Evolutionary conservation across 2,113 vertebrate species (phyloP), one percentile per base, ranked within the genome.

Genomic region (Seriola quinqueradiata): DNA sequence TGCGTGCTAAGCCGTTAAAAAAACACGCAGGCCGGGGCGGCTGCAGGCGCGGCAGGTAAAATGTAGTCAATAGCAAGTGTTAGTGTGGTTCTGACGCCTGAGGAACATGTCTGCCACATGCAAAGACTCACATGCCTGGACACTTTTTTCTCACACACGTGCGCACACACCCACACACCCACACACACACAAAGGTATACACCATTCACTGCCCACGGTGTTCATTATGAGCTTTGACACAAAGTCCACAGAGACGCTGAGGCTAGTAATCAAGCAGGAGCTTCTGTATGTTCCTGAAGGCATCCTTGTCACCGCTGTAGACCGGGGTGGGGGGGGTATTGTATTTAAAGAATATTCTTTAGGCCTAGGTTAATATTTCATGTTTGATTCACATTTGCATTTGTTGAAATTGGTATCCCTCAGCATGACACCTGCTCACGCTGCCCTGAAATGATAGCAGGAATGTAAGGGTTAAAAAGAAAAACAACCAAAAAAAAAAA

Each of bases 211-310:
- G 75, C 76, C 83, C 81, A 77, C 73, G 63, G 85, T 60, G 87
- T 85, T 89, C 77, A 83, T 90, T 87, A 82, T 75, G 84, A 88
- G 87, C 83, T 83, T 52, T 75, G 81, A 85, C 86, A 77, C 73
- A 52, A 68, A 73, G 76, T 87, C 86, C 77, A 38, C 73, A 81
- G 75, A 75, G 77, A 80, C 11, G 2, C 80, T 3, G 74, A 60
- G 83, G 61, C 79, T 75, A 58, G 82, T 82, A 85, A 87, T 89
- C 88, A 89, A 82, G 88, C 63, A 50, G 83, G 67, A 90, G 84
- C 73, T 74, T 17, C 17, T n/a, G 68, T 38, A 21, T 42, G 68
- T 21, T 82, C 67, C 79, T 83, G 5, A 36, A 79, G 81, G 55
- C 73, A 32, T 12, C 16, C 34, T 38, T 42, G 44, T n/a, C 52